Evolutionary conservation across 2,113 vertebrate genomes (phyloP).

Genomic region (Ranitomeya variabilis): DNA sequence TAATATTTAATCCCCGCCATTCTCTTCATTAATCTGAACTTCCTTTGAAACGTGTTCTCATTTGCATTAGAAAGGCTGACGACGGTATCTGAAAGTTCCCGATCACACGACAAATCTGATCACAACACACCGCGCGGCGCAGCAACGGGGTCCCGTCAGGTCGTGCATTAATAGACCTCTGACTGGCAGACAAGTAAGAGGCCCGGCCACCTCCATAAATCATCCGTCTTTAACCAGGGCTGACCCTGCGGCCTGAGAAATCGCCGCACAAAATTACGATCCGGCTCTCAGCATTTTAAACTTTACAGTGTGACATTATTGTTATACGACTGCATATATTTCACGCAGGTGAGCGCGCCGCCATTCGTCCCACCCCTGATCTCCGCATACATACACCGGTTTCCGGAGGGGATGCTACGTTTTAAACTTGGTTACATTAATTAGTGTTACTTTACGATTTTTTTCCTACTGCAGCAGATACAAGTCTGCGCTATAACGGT

Average conservation of each 20-base stretch:
- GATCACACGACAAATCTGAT: neutral
- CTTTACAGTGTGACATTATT: neutral
- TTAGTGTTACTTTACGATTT: neutral
- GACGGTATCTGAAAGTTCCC: neutral
- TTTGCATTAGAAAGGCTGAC: slow-evolving; percentile 10
- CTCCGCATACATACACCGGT: neutral
- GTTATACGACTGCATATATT: neutral
- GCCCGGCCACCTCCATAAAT: neutral
- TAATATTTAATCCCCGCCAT: slow-evolving; percentile 8
- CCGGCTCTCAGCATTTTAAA: neutral
- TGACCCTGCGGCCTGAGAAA: neutral
- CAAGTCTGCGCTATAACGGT: neutral
- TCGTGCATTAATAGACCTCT: neutral
- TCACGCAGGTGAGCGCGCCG: neutral
- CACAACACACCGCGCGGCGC: neutral
- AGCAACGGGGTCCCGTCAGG: neutral
- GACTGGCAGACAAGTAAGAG: neutral
- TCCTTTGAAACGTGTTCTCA: neutral
- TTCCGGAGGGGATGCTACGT: neutral
- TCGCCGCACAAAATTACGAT: neutral
- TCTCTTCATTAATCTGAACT: neutral
- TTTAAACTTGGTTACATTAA: neutral
- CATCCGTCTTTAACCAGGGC: neutral
- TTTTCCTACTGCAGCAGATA: neutral
- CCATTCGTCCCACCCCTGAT: neutral